Percentiles rank a stretch among this genome's conserved stretches.
phyloP scores from a whole-genome alignment of 2,888 invertebrate genomes.

The Archips crataeganus region DNA sequence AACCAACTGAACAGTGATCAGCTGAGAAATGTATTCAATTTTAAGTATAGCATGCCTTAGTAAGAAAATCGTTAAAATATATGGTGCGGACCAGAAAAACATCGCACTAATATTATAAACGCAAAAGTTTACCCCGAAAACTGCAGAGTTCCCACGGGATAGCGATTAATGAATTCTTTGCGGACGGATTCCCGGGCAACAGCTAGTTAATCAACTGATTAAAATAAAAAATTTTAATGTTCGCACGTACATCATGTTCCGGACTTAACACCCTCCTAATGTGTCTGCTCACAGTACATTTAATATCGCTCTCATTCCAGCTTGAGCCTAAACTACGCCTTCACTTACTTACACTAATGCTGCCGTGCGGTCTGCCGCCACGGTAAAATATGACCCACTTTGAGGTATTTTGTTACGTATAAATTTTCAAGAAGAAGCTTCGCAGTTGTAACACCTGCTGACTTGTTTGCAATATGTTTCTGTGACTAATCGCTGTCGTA shows the following conservation, averaged over 20 bases:
- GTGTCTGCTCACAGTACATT: conserved; percentile 50
- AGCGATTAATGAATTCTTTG: no score
- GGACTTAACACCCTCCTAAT: neutral
- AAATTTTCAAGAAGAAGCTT: conserved; percentile 35
- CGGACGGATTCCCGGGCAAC: no score
- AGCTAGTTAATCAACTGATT: neutral
- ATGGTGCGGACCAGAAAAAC: no score
- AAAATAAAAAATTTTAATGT: neutral
- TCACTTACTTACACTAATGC: conserved; percentile 55
- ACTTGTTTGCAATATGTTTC: conserved; percentile 32
- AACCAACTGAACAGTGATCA: no score
- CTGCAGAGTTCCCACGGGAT: no score
- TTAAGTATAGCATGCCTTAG: no score
- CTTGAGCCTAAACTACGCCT: conserved; percentile 48
- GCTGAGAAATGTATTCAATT: no score
- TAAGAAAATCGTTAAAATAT: no score
- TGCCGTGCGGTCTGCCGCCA: conserved; percentile 47
- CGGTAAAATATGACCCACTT: conserved; percentile 56
- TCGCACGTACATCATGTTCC: neutral
- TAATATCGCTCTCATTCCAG: conserved; percentile 50
- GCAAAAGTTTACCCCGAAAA: no score
- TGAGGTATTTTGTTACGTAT: conserved; percentile 47
- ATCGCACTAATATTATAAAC: no score
- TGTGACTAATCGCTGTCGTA: conserved; percentile 30
- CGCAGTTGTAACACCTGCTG: conserved; percentile 23